Conservation (phyloP, 2,113 vertebrate species). For the Leptocoma aspasia region DNA sequence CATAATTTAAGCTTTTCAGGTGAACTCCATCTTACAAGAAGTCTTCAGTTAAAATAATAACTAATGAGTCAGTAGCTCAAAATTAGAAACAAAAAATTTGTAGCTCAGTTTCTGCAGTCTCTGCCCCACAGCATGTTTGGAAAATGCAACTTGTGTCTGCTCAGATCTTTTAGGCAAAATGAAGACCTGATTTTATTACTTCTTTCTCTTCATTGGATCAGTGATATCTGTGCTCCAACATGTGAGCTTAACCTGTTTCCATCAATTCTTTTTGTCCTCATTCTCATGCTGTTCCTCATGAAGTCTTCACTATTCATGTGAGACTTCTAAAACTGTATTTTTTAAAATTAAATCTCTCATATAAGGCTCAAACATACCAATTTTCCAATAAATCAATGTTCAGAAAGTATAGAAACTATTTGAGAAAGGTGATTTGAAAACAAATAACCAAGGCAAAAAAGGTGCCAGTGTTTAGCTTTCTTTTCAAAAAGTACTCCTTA, state of each 20-base stretch:
- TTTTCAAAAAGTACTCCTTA: neutral
- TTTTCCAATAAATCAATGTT: neutral
- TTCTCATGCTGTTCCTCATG: neutral
- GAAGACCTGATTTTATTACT: neutral
- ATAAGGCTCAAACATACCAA: neutral
- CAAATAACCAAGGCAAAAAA: neutral
- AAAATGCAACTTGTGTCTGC: neutral
- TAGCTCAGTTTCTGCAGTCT: neutral
- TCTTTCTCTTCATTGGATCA: neutral
- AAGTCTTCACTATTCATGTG: neutral
- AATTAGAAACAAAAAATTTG: neutral
- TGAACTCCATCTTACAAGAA: neutral
- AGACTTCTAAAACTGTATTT: neutral
- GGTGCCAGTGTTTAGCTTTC: neutral
- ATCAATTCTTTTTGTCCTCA: neutral
- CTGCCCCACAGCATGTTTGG: neutral
- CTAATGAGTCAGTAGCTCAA: neutral
- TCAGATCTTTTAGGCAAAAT: neutral
- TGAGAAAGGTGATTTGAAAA: neutral
- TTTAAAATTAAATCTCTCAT: neutral
- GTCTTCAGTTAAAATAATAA: neutral
- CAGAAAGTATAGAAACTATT: neutral
- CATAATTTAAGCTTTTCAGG: neutral
- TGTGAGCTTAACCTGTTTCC: neutral
- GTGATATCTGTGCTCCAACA: neutral